Evolutionary conservation across 2,888 invertebrate species (phyloP), one percentile per base, ranked within the genome.

Genomic region (Stramonita haemastoma): DNA sequence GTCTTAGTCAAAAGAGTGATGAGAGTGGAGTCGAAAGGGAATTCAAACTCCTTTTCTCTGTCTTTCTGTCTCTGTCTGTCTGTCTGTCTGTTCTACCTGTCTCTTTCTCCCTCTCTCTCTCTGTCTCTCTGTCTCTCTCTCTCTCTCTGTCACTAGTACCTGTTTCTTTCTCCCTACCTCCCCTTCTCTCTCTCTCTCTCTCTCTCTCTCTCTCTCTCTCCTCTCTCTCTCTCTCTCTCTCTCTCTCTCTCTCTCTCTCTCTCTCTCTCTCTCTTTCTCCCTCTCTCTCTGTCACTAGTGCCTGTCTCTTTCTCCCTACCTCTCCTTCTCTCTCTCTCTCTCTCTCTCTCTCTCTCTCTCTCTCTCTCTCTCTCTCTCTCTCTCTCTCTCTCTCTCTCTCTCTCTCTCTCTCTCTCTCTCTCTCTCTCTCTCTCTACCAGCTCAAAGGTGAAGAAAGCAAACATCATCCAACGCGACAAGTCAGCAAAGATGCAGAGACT

Each of bases 131-230:
- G 15, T 57, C 19, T 46, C 46, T 46, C 56, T 60, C 32, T 60
- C 56, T 60, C 60, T 60, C 56, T 32, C n/a, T 32, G 26, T 60
- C n/a, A 22, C 60, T 60, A 19, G 11, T 19, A 15, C 60, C 19
- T 60, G 13, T 60, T 19, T 60, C 60, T 66, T 1, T 86, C 66
- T 86, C 66, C 60, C 87, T 87, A 57, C 87, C 87, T 87, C 87
- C 87, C 87, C 57, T 57, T 79, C 87, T 87, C 87, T 87, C 90
- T 90, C 81, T 87, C 81, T 90, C 81, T 87, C 87, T 81, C 32
- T 87, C 87, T 87, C 81, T 87, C 87, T 87, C 81, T 81, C 87
- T 90, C 81, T 90, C 90, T 90, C 81, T 90, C 90, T 90, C 60
- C 56, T 87, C 87, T 87, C 79, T 89, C 89, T 89, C 87, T 89